Conservation (phyloP, 2,113 vertebrate genomes). For the Puma concolor region DNA sequence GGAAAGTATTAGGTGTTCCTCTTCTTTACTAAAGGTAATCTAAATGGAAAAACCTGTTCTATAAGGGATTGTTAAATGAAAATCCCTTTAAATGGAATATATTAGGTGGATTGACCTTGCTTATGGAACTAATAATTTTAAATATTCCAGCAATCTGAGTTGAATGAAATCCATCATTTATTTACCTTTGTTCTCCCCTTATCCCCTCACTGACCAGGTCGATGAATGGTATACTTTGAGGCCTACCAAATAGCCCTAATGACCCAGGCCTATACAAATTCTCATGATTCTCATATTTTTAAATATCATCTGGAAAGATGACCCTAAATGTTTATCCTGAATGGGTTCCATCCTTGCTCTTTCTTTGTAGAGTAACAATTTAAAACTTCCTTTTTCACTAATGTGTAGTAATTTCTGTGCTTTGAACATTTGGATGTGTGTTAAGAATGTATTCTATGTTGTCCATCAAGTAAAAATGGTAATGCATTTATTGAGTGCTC, state of each 20-base stretch:
- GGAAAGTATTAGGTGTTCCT: background rate
- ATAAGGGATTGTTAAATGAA: background rate
- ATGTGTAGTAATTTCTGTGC: background rate
- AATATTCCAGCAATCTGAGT: background rate
- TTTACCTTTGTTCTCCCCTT: background rate
- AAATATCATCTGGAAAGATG: background rate
- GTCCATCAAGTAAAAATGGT: background rate
- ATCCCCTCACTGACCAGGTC: background rate
- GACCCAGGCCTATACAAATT: background rate
- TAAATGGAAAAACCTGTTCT: background rate
- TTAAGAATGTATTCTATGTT: background rate
- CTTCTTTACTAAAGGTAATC: background rate
- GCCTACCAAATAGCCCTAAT: background rate
- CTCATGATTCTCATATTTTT: background rate
- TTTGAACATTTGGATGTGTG: background rate
- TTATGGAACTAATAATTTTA: background rate
- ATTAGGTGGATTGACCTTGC: background rate
- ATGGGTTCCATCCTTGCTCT: background rate
- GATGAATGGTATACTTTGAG: background rate
- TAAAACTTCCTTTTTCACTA: background rate
- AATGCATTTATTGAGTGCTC: slow-evolving; percentile 31
- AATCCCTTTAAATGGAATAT: background rate
- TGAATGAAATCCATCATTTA: background rate
- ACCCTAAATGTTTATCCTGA: background rate
- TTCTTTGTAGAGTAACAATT: background rate